Percentiles rank a stretch among this genome's conserved stretches.
Conservation (phyloP, 2,797 vertebrate species). For the Platalea minor region DNA sequence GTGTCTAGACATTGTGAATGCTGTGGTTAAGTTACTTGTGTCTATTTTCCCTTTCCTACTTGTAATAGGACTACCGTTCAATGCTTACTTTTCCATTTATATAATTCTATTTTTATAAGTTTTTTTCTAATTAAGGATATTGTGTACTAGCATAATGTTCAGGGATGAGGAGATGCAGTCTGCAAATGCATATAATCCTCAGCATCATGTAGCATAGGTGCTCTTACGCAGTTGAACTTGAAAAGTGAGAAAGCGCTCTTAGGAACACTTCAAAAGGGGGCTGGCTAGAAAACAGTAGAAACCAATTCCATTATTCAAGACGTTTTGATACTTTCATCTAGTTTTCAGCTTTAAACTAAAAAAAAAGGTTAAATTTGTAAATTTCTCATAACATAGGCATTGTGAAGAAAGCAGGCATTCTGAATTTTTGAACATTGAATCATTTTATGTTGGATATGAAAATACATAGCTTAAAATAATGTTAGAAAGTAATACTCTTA, state of each 20-base stretch:
- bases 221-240: not conserved
- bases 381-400: not conserved
- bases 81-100: not conserved
- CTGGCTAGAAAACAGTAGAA: not conserved
- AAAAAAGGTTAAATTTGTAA: not conserved
- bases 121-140: not conserved
- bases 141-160: not conserved
- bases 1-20: conserved; percentile 5
- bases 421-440: not conserved
- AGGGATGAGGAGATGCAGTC: not conserved
- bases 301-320: not conserved
- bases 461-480: not conserved
- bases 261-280: not conserved
- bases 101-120: not conserved
- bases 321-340: not conserved
- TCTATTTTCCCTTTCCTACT: not conserved
- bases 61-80: not conserved
- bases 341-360: not conserved
- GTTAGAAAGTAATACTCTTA: not conserved
- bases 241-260: not conserved
- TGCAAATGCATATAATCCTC: not conserved
- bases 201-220: not conserved
- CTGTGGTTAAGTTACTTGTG: not conserved
- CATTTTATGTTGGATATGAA: not conserved
- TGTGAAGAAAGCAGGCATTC: not conserved